Evolutionary conservation across 2,113 vertebrate genomes (phyloP), one percentile per base, ranked within the genome.

Genomic region (Alces alces): DNA sequence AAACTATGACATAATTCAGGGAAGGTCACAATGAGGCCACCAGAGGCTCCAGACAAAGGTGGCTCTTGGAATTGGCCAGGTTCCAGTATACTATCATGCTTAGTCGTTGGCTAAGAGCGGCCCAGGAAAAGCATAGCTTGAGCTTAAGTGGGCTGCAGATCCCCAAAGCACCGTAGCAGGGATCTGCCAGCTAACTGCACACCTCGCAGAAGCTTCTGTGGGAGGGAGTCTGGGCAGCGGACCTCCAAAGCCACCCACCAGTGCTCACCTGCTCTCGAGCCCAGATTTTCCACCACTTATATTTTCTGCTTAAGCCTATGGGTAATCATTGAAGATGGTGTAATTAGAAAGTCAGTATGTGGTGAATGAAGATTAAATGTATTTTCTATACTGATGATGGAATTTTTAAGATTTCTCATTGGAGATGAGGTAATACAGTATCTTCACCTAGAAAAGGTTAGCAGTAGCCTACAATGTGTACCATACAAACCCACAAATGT

Each of bases 391-490:
- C 13, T 66, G 6, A 76, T 88, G 16, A 7, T 58, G 8, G 19
- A 57, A 50, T 58, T 93, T 79, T 25, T 50, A 52, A 92, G 92
- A 92, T n/a, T 12, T 92, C 11, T 55, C 52, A 39, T 82, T 61
- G 47, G 45, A 79, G 43, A 54, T 90, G 50, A 70, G 8, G 8
- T 79, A 89, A 39, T 16, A 36, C 27, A 82, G 30, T 73, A 73
- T 60, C 7, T 85, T 89, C 45, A 21, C 70, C 25, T 94, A 60
- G 33, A 43, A 92, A 93, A 92, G n/a, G 47, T 82, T 54, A 66
- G 3, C 10, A 36, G 50, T 54, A 45, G n/a, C 6, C 16, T 55
- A 43, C 57, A 52, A 87, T 83, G 58, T 60, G 89, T 36, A 13
- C 50, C 25, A 39, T 27, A 70, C 13, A 50, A 10, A 39, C 4